Conservation (phyloP, 2,113 vertebrate species). For the Bungarus multicinctus region DNA sequence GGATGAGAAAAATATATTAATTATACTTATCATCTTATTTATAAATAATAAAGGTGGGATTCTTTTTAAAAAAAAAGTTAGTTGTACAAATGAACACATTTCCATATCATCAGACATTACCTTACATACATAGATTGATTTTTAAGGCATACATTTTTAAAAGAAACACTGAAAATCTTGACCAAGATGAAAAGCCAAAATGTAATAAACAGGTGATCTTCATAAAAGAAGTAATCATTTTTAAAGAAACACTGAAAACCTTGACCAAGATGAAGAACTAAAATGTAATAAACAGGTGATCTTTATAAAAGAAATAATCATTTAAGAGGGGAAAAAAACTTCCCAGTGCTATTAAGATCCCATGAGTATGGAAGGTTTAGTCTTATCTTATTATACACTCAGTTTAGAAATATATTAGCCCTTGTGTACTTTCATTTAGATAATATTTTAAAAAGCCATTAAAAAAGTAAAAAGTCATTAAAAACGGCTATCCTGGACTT, state of each 20-base stretch:
- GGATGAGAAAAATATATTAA: too few relatives aligned
- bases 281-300: constrained; percentile 6
- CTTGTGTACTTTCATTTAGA: accelerated
- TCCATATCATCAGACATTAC: neutral
- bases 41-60: too few relatives aligned
- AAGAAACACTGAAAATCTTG: neutral
- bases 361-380: neutral
- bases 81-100: neutral
- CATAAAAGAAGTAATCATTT: constrained; percentile 13
- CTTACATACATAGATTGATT: neutral
- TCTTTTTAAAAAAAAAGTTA: too few relatives aligned
- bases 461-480: neutral
- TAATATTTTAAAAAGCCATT: neutral
- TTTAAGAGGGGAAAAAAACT: constrained; percentile 2
- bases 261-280: constrained; percentile 1
- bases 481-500: too few relatives aligned
- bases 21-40: too few relatives aligned
- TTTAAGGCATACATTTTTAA: neutral
- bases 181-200: neutral
- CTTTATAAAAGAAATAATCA: constrained; percentile 11
- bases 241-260: neutral
- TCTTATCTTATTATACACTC: neutral
- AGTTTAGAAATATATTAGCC: neutral
- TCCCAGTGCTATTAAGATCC: constrained; percentile 16
- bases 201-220: constrained; percentile 20